These are phyloP conservation scores for Eleutherodactylus coqui DNA, from an alignment of 2,797 vertebrate species.

Conservation along the genomic window DNA sequence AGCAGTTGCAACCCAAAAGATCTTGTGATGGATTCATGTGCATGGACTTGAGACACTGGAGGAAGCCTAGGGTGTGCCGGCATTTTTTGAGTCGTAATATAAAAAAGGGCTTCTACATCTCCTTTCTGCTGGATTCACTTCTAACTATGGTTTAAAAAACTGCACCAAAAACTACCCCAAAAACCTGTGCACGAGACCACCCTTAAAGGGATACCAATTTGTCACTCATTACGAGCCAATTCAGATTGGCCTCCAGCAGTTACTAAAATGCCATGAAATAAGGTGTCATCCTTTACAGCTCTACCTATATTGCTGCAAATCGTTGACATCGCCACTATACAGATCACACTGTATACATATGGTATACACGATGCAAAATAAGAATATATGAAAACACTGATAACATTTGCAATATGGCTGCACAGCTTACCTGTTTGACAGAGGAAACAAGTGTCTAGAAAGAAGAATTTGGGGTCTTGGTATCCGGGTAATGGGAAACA, in stretches of 20 bases:
- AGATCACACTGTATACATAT: neutral
- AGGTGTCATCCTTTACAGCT: no score
- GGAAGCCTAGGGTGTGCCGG: no score
- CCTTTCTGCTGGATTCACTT: no score
- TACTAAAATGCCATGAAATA: neutral
- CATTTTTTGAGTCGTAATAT: no score
- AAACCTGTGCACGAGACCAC: no score
- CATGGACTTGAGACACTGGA: no score
- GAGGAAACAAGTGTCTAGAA: conserved; percentile 22
- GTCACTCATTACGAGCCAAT: neutral
- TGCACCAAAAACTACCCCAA: no score
- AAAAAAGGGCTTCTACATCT: no score
- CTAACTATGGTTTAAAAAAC: no score
- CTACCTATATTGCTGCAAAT: neutral
- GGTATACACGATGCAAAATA: neutral
- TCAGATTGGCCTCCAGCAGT: neutral
- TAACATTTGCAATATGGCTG: neutral
- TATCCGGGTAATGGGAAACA: conserved; percentile 35
- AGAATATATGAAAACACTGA: neutral
- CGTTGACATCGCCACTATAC: neutral
- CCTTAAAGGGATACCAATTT: neutral
- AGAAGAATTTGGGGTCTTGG: conserved; percentile 47
- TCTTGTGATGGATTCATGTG: no score
- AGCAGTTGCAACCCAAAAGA: no score
- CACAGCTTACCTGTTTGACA: conserved; percentile 32